phyloP scores from a whole-genome alignment of 2,888 invertebrate species.

The Tetranychus piercei region DNA sequence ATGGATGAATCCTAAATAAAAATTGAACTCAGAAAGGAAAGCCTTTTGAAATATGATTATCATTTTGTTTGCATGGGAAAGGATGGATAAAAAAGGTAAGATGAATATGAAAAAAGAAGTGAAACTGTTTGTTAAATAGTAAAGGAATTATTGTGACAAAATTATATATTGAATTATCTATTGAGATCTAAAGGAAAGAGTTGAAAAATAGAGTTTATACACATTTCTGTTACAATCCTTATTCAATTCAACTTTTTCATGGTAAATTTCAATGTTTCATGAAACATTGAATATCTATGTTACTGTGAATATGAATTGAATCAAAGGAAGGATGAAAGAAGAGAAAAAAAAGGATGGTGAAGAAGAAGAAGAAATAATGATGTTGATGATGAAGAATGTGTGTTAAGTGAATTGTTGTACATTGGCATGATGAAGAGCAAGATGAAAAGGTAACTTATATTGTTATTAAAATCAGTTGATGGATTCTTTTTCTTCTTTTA shows the following conservation, averaged over 20 bases:
- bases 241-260: neutral
- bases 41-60: too few species aligned
- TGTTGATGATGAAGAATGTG: neutral
- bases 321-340: neutral
- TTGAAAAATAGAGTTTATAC: neutral
- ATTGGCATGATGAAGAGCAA: neutral
- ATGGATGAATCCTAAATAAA: too few species aligned
- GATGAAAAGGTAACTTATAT: neutral
- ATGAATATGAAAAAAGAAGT: too few species aligned
- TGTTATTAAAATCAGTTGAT: neutral
- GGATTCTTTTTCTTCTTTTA: neutral
- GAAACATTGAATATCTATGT: neutral
- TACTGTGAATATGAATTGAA: neutral
- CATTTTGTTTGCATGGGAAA: neutral
- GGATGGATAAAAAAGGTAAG: neutral
- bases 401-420: neutral
- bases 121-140: neutral
- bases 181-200: neutral
- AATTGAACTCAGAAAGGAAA: too few species aligned
- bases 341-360: too few species aligned
- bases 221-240: neutral
- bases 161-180: neutral
- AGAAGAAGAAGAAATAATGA: too few species aligned
- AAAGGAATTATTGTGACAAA: neutral
- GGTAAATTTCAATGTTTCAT: neutral